Percentiles rank a stretch among this genome's conserved stretches.
phyloP scores from a whole-genome alignment of 2,113 vertebrate genomes.

The Oceanites oceanicus region DNA sequence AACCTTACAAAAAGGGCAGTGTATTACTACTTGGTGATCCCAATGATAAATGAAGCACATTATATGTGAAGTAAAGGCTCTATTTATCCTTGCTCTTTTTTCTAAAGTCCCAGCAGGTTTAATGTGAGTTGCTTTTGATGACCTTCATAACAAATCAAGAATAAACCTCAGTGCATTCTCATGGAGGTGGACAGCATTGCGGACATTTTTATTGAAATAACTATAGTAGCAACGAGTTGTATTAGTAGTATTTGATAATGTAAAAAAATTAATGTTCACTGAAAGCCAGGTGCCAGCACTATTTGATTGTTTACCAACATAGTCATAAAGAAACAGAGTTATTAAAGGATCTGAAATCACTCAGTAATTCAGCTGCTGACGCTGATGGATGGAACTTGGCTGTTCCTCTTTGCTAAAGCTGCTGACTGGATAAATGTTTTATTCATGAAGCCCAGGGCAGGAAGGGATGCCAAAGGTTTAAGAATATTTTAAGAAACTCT shows the following conservation, averaged over 20 bases:
- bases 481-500: slow-evolving; percentile 89
- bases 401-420: slow-evolving; percentile 81
- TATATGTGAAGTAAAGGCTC: slow-evolving; percentile 46
- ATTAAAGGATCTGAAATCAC: slow-evolving; percentile 77
- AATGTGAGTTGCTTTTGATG: slow-evolving; percentile 33
- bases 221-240: not conserved
- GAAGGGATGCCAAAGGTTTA: slow-evolving; percentile 86
- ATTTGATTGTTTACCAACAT: slow-evolving; percentile 77
- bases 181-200: not conserved
- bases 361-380: slow-evolving; percentile 79
- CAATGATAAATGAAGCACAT: slow-evolving; percentile 63
- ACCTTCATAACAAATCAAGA: slow-evolving; percentile 40
- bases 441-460: slow-evolving; percentile 85
- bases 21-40: slow-evolving; percentile 28
- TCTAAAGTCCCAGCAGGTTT: slow-evolving; percentile 7
- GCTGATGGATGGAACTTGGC: slow-evolving; percentile 87
- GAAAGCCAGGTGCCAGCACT: slow-evolving; percentile 51
- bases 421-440: slow-evolving; percentile 90
- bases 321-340: slow-evolving; percentile 70
- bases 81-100: slow-evolving; percentile 22
- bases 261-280: slow-evolving; percentile 55
- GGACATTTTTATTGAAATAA: not conserved
- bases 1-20: slow-evolving; percentile 45
- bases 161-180: not conserved
- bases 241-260: slow-evolving; percentile 51